phyloP scores from a whole-genome alignment of 37 sponge, comb jelly and placozoan genomes.

The Bolinopsis microptera region DNA sequence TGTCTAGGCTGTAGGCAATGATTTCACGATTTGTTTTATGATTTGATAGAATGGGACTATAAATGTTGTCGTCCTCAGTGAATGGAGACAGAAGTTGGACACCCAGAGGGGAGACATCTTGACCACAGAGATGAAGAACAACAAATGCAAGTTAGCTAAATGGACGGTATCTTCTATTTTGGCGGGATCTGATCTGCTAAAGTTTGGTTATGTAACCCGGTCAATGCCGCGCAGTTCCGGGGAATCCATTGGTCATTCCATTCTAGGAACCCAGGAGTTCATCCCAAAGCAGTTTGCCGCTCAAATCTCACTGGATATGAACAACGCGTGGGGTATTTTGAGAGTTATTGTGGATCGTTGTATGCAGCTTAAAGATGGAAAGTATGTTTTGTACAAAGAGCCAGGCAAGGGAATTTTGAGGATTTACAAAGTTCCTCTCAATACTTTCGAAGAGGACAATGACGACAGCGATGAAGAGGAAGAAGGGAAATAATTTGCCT shows the following conservation, averaged over 20 bases:
- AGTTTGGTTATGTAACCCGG: slow-evolving; percentile 91
- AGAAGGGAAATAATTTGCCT: neutral
- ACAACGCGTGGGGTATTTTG: slow-evolving; percentile 95
- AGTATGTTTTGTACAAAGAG: slow-evolving; percentile 90
- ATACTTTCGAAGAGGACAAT: slow-evolving; percentile 34
- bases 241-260: slow-evolving; percentile 80
- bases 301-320: slow-evolving; percentile 87
- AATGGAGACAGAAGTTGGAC: slow-evolving; percentile 96
- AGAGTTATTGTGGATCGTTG: slow-evolving; percentile 84
- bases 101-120: slow-evolving; percentile 93
- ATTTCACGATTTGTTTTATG: no score
- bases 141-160: slow-evolving; percentile 94
- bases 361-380: slow-evolving; percentile 72
- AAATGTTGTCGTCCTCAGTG: no score
- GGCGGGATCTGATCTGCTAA: slow-evolving; percentile 89
- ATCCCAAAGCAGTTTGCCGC: slow-evolving; percentile 86
- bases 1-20: no score
- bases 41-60: no score
- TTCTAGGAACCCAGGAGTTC: slow-evolving; percentile 89
- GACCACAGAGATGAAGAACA: slow-evolving; percentile 98
- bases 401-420: slow-evolving; percentile 78
- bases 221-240: slow-evolving; percentile 65
- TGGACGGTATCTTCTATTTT: slow-evolving; percentile 88
- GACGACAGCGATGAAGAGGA: slow-evolving; percentile 18
- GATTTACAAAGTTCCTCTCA: slow-evolving; percentile 31